phyloP scores from a whole-genome alignment of 2,888 invertebrate species.

The Sinodicranocentrus sp. region DNA sequence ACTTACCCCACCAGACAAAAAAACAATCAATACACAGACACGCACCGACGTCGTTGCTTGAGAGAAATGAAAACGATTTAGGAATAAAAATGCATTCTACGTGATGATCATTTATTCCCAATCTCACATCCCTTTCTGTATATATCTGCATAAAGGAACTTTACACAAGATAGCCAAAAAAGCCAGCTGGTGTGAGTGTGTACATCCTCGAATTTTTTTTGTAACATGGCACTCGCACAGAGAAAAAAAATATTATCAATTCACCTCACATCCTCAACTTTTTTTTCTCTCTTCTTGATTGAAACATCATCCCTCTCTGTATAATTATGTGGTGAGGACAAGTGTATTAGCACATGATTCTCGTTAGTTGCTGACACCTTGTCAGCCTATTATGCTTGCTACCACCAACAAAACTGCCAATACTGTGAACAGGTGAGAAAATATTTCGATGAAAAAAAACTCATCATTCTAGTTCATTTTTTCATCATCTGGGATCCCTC shows the following conservation, averaged over 20 bases:
- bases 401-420: no score
- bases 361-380: conserved; percentile 47
- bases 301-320: conserved; percentile 69
- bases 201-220: neutral
- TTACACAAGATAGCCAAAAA: neutral
- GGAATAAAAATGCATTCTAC: neutral
- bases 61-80: neutral
- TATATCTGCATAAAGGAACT: neutral
- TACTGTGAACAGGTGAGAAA: no score
- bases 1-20: neutral
- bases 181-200: conserved; percentile 1
- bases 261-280: conserved; percentile 70
- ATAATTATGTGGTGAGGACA: conserved; percentile 71
- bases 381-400: conserved; percentile 22
- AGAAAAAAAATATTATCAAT: conserved; percentile 68
- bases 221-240: no score
- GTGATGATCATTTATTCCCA: neutral
- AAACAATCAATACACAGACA: neutral
- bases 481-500: no score
- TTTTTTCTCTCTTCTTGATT: conserved; percentile 72
- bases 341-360: conserved; percentile 56
- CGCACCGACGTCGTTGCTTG: neutral
- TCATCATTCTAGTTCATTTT: neutral
- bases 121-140: no score
- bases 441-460: neutral